Conservation (phyloP, 2,113 vertebrate species). For the Phalacrocorax carbo region DNA sequence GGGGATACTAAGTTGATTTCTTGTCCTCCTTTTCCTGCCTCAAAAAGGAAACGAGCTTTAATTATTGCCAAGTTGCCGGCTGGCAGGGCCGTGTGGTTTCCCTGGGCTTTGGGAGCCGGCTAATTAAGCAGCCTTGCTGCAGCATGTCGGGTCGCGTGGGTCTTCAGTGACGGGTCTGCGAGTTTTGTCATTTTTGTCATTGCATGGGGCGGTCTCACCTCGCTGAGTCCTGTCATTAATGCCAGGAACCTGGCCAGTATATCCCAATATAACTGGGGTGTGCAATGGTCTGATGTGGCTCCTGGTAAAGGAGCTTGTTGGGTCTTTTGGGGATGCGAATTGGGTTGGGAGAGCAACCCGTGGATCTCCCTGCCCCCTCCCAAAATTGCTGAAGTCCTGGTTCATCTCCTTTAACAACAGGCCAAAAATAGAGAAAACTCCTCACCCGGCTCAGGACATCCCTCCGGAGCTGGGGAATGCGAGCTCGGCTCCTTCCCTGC, state of each 20-base stretch:
- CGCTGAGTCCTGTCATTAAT: background rate
- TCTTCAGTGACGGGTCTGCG: background rate
- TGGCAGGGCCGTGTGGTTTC: background rate
- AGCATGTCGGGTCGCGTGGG: accelerated
- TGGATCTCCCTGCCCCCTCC: background rate
- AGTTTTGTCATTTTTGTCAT: too few species aligned
- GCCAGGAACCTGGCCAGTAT: background rate
- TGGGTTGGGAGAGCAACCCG: background rate
- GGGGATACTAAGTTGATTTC: background rate
- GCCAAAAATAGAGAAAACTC: background rate
- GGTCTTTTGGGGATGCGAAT: background rate
- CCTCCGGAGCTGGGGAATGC: background rate
- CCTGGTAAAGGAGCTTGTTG: background rate
- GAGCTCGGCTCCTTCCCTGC: background rate
- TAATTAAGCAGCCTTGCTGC: background rate
- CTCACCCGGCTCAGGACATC: background rate
- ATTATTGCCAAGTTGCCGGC: background rate
- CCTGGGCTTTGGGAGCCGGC: background rate
- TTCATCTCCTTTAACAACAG: background rate
- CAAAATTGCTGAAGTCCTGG: background rate
- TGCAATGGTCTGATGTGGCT: background rate
- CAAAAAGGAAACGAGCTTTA: background rate
- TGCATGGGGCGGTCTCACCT: background rate
- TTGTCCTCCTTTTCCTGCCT: background rate
- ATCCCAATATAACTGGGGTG: background rate